Evolutionary conservation across 1,140 invertebrate genomes (phyloP).

Genomic region (Bombus affinis): DNA sequence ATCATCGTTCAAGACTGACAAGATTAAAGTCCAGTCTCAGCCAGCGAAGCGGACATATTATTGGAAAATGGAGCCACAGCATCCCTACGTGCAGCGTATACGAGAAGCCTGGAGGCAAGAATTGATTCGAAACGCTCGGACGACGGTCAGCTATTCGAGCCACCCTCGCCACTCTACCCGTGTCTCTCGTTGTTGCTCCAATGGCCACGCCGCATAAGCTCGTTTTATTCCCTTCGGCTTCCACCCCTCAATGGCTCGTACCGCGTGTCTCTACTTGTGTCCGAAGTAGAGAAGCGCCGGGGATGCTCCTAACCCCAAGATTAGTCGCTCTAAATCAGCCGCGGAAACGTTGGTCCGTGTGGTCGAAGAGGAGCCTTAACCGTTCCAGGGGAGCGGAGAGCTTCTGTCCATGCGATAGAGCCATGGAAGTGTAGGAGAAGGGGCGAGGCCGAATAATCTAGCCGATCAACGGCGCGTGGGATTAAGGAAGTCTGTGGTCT

Average conservation of each 20-base stretch:
- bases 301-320: constrained; percentile 52
- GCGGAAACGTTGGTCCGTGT: constrained; percentile 34
- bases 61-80: constrained; percentile 58
- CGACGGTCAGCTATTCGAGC: constrained; percentile 45
- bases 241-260: constrained; percentile 6
- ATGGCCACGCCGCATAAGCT: constrained; percentile 8
- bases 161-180: background rate
- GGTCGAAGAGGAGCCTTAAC: constrained; percentile 8
- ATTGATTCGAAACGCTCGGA: constrained; percentile 60
- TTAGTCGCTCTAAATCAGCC: constrained; percentile 67
- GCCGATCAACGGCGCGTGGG: constrained; percentile 54
- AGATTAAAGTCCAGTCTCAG: constrained; percentile 63
- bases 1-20: constrained; percentile 64
- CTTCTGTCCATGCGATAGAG: background rate
- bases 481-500: constrained; percentile 55
- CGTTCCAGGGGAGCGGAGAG: background rate
- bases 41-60: constrained; percentile 53
- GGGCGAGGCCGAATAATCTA: constrained; percentile 54
- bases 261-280: constrained; percentile 15
- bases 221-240: constrained; percentile 8
- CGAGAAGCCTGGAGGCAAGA: constrained; percentile 13
- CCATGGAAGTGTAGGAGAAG: background rate
- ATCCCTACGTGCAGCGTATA: constrained; percentile 44
- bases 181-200: constrained; percentile 3
- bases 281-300: background rate